These are phyloP conservation scores for Parnassius mnemosyne DNA, from an alignment of 2,888 invertebrate species.

Conservation along the genomic window DNA sequence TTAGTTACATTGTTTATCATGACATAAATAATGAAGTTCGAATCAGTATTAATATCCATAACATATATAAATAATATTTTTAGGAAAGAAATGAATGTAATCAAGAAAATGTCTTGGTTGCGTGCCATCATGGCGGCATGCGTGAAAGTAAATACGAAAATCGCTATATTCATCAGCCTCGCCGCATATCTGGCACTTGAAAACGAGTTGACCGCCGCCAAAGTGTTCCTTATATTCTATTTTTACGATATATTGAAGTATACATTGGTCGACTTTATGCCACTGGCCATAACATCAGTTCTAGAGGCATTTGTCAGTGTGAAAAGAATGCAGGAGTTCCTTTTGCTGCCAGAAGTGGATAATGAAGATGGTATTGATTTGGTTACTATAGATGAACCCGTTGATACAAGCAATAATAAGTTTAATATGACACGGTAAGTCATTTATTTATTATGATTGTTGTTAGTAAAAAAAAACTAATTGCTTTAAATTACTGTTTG, in stretches of 20 bases:
- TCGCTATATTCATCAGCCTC: conserved; percentile 88
- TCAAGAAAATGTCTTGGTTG: conserved; percentile 84
- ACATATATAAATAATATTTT: too few relatives aligned
- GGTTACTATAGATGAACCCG: conserved; percentile 44
- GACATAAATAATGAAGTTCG: too few relatives aligned
- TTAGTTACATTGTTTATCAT: too few relatives aligned
- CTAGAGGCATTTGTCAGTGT: conserved; percentile 89
- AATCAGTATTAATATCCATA: too few relatives aligned
- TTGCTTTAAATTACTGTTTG: too few relatives aligned
- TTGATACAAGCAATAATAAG: too few relatives aligned
- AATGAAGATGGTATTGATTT: conserved; percentile 63
- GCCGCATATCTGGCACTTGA: conserved; percentile 84
- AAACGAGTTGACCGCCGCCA: conserved; percentile 85
- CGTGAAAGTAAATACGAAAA: conserved; percentile 88
- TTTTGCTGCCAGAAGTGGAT: conserved; percentile 68
- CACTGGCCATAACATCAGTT: conserved; percentile 87
- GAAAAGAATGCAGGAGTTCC: conserved; percentile 84
- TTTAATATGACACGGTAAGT: too few relatives aligned
- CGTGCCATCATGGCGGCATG: conserved; percentile 85
- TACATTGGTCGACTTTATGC: conserved; percentile 89
- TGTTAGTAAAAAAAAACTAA: too few relatives aligned
- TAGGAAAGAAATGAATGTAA: conserved; percentile 85
- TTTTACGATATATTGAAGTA: conserved; percentile 90
- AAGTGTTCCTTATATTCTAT: conserved; percentile 88
- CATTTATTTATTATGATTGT: too few relatives aligned